Conservation (phyloP, 1,140 invertebrate species). For the Conus ventricosus region DNA sequence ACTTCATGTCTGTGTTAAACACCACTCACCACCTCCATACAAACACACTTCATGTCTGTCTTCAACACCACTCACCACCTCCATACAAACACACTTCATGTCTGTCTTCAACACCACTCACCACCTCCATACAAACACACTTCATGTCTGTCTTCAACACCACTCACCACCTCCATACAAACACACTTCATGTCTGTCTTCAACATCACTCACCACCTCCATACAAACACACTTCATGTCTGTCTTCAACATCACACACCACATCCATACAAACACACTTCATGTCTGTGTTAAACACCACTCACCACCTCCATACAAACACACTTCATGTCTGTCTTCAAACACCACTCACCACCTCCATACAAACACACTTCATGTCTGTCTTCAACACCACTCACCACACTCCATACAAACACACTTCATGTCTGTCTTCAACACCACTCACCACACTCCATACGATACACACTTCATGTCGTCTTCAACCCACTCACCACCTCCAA, state of each 20-base stretch:
- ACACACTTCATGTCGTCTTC: too few relatives aligned
- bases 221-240: not conserved
- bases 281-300: slow-evolving; percentile 54
- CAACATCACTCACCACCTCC: not conserved
- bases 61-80: not conserved
- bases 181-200: slow-evolving; percentile 60
- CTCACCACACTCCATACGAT: too few relatives aligned
- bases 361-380: not conserved
- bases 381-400: too few relatives aligned
- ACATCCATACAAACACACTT: not conserved
- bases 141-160: slow-evolving; percentile 55
- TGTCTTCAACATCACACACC: slow-evolving; percentile 49
- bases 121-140: not conserved
- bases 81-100: not conserved
- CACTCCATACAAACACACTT: too few relatives aligned
- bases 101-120: slow-evolving; percentile 51
- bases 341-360: not conserved
- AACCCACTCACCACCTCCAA: too few relatives aligned
- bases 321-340: slow-evolving; percentile 59
- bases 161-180: not conserved
- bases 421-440: too few relatives aligned
- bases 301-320: not conserved
- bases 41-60: slow-evolving; percentile 61
- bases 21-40: not conserved
- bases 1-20: slow-evolving; percentile 58